These are phyloP conservation scores for Camponotus pennsylvanicus DNA, from an alignment of 1,140 invertebrate species.

Conservation along the genomic window DNA sequence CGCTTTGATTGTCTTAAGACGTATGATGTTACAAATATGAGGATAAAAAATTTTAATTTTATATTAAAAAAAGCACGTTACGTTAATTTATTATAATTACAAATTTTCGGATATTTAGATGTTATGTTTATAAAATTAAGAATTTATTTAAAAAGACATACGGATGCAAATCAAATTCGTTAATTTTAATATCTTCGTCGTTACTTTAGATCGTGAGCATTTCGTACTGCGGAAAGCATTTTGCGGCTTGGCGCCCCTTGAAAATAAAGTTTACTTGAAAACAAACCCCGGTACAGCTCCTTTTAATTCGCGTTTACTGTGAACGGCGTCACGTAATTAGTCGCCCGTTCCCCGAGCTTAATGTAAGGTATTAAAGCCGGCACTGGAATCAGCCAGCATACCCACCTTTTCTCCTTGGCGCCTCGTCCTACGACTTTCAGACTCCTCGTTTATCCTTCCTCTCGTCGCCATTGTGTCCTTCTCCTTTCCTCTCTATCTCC, in stretches of 20 bases:
- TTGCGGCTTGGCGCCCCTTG: slow-evolving; percentile 14
- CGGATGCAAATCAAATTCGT: neutral
- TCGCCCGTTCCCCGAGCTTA: slow-evolving; percentile 82
- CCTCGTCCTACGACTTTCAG: slow-evolving; percentile 69
- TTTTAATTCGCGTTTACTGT: slow-evolving; percentile 86
- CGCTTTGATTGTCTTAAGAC: neutral
- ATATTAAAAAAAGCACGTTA: neutral
- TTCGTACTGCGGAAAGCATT: slow-evolving; percentile 7
- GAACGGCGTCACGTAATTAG: slow-evolving; percentile 85
- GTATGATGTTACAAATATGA: neutral
- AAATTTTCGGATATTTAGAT: neutral
- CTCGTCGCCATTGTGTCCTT: slow-evolving; percentile 75
- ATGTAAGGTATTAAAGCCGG: slow-evolving; percentile 78
- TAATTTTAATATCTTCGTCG: slow-evolving; percentile 15
- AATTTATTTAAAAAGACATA: neutral
- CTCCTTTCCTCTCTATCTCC: slow-evolving; percentile 9
- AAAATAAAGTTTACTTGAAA: slow-evolving; percentile 43
- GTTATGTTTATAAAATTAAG: slow-evolving; percentile 7
- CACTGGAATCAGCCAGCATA: slow-evolving; percentile 44
- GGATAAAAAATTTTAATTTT: neutral
- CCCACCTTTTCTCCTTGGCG: slow-evolving; percentile 66
- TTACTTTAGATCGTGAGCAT: slow-evolving; percentile 27
- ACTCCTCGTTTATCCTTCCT: slow-evolving; percentile 65
- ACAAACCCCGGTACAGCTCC: slow-evolving; percentile 68
- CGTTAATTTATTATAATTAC: slow-evolving; percentile 8